These are phyloP conservation scores for Melanostoma scalare DNA, from an alignment of 2,888 invertebrate genomes.

Conservation along the genomic window DNA sequence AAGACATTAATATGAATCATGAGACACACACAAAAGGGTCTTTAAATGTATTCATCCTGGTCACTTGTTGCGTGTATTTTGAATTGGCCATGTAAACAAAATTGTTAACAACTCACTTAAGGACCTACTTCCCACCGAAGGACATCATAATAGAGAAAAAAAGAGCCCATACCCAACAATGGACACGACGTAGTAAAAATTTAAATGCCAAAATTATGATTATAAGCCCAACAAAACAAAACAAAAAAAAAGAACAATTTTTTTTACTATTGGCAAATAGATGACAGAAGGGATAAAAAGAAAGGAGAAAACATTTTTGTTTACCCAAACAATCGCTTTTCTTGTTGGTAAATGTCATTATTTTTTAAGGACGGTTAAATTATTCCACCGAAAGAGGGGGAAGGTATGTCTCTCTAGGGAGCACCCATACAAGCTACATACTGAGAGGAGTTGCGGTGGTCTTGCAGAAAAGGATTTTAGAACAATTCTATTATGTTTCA, in stretches of 20 bases:
- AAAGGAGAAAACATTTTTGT: slow-evolving; percentile 34
- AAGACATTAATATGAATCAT: slow-evolving; percentile 66
- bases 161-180: slow-evolving; percentile 23
- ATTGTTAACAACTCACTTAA: slow-evolving; percentile 71
- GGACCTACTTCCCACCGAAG: slow-evolving; percentile 63
- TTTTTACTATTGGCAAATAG: slow-evolving; percentile 44
- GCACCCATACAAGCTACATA: slow-evolving; percentile 6
- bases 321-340: slow-evolving; percentile 64
- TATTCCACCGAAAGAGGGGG: slow-evolving; percentile 34
- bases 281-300: slow-evolving; percentile 33
- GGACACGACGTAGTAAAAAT: slow-evolving; percentile 62
- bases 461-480: slow-evolving; percentile 31
- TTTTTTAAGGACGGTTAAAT: slow-evolving; percentile 60
- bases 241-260: slow-evolving; percentile 19
- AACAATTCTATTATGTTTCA: slow-evolving; percentile 67
- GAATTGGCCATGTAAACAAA: slow-evolving; percentile 52
- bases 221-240: slow-evolving; percentile 51
- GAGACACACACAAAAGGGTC: slow-evolving; percentile 10
- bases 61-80: slow-evolving; percentile 51
- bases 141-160: slow-evolving; percentile 53
- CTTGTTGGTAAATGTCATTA: slow-evolving; percentile 63
- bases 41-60: slow-evolving; percentile 3
- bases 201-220: slow-evolving; percentile 62
- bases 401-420: slow-evolving; percentile 48
- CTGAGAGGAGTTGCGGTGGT: slow-evolving; percentile 10